Percentiles rank a stretch among this genome's conserved stretches.
Conservation (phyloP, 2,797 vertebrate genomes). For the Iguana delicatissima region DNA sequence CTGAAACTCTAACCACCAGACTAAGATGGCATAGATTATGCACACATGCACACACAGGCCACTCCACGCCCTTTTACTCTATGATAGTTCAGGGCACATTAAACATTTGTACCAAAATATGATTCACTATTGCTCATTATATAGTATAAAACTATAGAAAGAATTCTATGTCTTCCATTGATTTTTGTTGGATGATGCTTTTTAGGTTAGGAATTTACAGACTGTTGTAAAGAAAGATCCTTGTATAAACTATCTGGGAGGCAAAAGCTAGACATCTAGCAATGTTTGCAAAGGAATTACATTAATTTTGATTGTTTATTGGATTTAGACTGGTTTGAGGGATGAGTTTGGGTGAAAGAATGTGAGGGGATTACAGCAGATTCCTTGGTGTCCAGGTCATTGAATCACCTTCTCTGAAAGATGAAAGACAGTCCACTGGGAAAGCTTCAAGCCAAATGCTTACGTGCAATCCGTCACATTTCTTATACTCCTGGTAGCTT, state of each 20-base stretch:
- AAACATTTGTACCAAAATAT: not conserved
- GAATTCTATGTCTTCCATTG: not conserved
- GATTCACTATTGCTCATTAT: not conserved
- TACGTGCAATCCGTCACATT: not conserved
- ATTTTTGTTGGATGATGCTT: not conserved
- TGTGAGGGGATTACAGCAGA: not conserved
- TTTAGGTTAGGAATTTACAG: not conserved
- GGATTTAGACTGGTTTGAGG: not conserved
- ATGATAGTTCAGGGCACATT: not conserved
- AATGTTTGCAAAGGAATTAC: not conserved
- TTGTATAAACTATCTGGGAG: not conserved
- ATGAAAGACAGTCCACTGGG: conserved; percentile 9
- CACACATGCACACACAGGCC: not conserved
- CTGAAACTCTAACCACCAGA: not conserved
- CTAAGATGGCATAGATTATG: not conserved
- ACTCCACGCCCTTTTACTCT: not conserved
- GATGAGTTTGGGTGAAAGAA: not conserved
- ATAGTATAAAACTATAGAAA: too few species aligned
- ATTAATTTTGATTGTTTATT: conserved; percentile 4
- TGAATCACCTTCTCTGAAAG: conserved; percentile 34
- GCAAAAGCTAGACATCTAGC: not conserved
- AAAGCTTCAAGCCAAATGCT: not conserved
- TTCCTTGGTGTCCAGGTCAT: not conserved
- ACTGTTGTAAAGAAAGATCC: not conserved
- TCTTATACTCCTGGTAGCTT: not conserved